Evolutionary conservation across 1,140 invertebrate species (phyloP), one percentile per base, ranked within the genome.

Genomic region (Zeugodacus cucurbitae): DNA sequence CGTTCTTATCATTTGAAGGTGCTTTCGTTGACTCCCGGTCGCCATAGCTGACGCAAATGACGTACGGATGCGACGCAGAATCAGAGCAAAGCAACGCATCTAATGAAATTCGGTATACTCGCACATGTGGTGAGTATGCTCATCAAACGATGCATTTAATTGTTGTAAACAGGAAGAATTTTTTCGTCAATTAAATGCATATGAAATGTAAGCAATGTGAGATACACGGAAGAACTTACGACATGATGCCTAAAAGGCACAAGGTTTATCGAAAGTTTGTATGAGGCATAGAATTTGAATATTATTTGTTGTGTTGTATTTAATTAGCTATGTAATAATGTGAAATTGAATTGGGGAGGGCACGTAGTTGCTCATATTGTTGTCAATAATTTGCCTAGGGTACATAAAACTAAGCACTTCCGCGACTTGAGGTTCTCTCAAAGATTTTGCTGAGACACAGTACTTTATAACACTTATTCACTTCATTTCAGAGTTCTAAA

Each of bases 151-250:
- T 34, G 64, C 26, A 78, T 20, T 22, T n/a, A 82, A 48, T 26
- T 48, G 34, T 26, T 82, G 74, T 44, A 82, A 82, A 82, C 74
- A 82, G 74, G 74, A 82, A 82, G 74, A 82, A 82, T 48, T 14
- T 32, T 29, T 67, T 7, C 26, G 62, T 8, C 29, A 22, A 26
- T 29, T 67, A 67, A 67, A 67, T 6, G 29, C n/a, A 59, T 59
- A n/a, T 62, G 58, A 26, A 62, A 62, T n/a, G n/a, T n/a, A 62
- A 0, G 10, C 10, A 0, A 26, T 17, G 17, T 11, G n/a, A 26
- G 22, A 22, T 62, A n/a, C 26, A 11, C n/a, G 22, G n/a, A 62
- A 62, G n/a, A 59, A 22, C 4, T 59, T n/a, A n/a, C 58, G 17
- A n/a, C n/a, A 6, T 3, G 3, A 17, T 59, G 58, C 7, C 20